Evolutionary conservation across 2,797 vertebrate species (phyloP).

Genomic region (Pseudopleuronectes americanus): DNA sequence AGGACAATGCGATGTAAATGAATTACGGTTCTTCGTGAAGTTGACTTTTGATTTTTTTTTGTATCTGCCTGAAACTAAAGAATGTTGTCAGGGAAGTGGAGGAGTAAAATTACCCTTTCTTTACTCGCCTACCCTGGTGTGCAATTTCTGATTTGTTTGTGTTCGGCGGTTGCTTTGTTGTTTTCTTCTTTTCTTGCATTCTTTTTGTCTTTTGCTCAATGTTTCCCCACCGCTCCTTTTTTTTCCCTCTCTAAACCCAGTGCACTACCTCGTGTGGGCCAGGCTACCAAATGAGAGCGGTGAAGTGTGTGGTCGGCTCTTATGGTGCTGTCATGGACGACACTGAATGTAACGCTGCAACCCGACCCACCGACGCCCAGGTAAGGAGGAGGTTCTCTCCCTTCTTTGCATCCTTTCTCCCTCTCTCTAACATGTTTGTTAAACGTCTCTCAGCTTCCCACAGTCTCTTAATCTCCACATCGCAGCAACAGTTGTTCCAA

Average conservation of each 20-base stretch:
- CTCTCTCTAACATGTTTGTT: background rate
- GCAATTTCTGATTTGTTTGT: constrained; percentile 34
- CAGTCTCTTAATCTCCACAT: constrained; percentile 4
- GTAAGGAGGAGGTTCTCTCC: constrained; percentile 68
- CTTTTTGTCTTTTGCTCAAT: constrained; percentile 43
- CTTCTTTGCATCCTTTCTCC: background rate
- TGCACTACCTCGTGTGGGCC: constrained; percentile 95
- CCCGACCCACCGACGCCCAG: constrained; percentile 93
- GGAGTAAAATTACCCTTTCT: background rate
- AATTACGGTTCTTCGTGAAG: constrained; percentile 39
- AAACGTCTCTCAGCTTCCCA: background rate
- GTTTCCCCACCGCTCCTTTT: constrained; percentile 36
- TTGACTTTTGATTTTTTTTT: constrained; percentile 9
- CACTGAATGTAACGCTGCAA: constrained; percentile 93
- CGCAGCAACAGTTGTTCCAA: background rate
- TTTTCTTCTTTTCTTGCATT: constrained; percentile 33
- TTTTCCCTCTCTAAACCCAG: constrained; percentile 79
- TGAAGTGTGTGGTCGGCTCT: constrained; percentile 93
- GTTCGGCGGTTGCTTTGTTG: constrained; percentile 6
- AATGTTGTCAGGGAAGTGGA: constrained; percentile 7
- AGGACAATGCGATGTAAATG: constrained; percentile 29
- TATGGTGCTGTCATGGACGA: constrained; percentile 93
- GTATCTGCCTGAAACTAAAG: constrained; percentile 18
- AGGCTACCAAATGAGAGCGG: constrained; percentile 95
- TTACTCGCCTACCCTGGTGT: constrained; percentile 9